Evolutionary conservation across 2,113 vertebrate genomes (phyloP).

Genomic region (Coryphaenoides rupestris): DNA sequence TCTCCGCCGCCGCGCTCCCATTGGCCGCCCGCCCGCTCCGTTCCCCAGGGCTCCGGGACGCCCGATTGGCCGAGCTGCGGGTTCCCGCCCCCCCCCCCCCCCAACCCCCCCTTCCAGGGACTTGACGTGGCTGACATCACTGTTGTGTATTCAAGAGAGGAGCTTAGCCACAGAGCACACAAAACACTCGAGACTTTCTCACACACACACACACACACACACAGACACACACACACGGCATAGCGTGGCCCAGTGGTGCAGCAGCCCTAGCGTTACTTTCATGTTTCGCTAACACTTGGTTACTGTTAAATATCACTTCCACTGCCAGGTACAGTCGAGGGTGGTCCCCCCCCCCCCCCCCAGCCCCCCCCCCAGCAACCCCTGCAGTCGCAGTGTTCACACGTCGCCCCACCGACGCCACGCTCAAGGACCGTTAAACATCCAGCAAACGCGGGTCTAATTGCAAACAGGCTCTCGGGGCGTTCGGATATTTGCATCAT

Average conservation of each 20-base stretch:
- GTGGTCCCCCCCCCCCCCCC: constrained; percentile 67
- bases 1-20: constrained; percentile 41
- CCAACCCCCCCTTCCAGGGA: constrained; percentile 16
- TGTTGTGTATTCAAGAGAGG: constrained; percentile 67
- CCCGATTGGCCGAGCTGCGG: constrained; percentile 37
- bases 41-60: constrained; percentile 27
- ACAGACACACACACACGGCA: constrained; percentile 40
- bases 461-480: constrained; percentile 54
- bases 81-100: too few relatives aligned
- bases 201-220: constrained; percentile 30
- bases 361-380: too few relatives aligned
- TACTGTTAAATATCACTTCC: constrained; percentile 56
- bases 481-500: constrained; percentile 64
- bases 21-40: constrained; percentile 21
- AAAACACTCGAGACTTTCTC: constrained; percentile 61
- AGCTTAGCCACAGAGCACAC: constrained; percentile 60
- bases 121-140: constrained; percentile 42
- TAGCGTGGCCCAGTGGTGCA: too few relatives aligned
- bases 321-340: constrained; percentile 58
- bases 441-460: constrained; percentile 58
- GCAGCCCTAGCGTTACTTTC: not conserved
- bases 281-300: constrained; percentile 15
- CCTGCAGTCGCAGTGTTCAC: constrained; percentile 48
- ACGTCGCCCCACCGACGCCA: constrained; percentile 51
- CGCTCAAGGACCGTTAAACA: constrained; percentile 59